Evolutionary conservation across 2,888 invertebrate genomes (phyloP).

Genomic region (Tigriopus californicus): DNA sequence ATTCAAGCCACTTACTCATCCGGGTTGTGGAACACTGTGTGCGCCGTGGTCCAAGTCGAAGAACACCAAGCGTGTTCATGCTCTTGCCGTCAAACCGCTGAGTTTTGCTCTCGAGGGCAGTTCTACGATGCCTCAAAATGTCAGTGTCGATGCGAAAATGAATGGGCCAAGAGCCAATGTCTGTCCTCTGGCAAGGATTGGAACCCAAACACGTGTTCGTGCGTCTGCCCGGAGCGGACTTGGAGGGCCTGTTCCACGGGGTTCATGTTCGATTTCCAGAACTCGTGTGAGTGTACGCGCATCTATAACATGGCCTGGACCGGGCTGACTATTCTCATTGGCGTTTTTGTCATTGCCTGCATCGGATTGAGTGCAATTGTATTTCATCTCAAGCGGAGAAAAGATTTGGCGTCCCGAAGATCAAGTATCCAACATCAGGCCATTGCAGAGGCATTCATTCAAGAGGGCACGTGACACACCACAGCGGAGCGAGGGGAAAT

Average conservation of each 20-base stretch:
- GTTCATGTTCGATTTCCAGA: neutral
- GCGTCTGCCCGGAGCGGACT: neutral
- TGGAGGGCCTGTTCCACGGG: constrained; percentile 7
- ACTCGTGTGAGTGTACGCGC: neutral
- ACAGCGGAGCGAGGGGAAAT: no score
- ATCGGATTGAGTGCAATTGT: no score
- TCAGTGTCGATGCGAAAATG: neutral
- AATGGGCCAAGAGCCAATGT: neutral
- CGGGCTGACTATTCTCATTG: no score
- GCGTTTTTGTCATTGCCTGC: no score
- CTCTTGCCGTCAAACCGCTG: neutral
- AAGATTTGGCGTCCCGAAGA: no score
- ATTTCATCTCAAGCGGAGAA: no score
- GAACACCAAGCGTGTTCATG: neutral
- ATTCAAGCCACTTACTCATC: neutral
- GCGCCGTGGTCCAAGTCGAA: neutral
- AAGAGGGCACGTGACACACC: no score
- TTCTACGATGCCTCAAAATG: neutral
- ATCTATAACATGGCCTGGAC: neutral
- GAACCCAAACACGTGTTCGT: neutral
- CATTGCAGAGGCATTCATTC: no score
- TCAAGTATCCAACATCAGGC: no score
- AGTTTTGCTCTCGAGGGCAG: neutral
- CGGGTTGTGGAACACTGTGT: constrained; percentile 2
- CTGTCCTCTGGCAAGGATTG: neutral